These are phyloP conservation scores for Agriopis aurantiaria DNA, from an alignment of 2,888 invertebrate genomes.

Conservation along the genomic window DNA sequence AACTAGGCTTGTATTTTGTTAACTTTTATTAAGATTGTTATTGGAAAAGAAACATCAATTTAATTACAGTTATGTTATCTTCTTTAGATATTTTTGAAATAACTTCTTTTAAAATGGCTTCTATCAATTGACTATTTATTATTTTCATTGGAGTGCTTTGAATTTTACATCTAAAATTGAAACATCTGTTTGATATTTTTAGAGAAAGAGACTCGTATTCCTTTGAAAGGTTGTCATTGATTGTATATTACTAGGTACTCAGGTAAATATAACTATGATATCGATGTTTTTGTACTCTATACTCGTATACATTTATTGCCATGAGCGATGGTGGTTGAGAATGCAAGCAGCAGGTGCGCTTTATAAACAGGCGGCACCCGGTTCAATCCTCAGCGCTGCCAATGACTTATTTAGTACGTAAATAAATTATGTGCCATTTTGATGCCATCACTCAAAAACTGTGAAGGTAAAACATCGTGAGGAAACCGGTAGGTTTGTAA, in stretches of 20 bases:
- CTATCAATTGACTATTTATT: conserved; percentile 12
- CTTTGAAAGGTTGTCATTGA: neutral
- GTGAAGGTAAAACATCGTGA: no score
- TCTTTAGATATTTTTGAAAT: conserved; percentile 16
- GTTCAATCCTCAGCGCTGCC: no score
- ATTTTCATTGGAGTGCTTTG: conserved; percentile 18
- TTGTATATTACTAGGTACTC: neutral
- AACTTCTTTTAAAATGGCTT: conserved; percentile 15
- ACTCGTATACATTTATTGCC: no score
- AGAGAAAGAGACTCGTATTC: neutral
- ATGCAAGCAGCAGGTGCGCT: no score
- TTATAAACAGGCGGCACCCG: no score
- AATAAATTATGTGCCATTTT: no score
- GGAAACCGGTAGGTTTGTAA: no score
- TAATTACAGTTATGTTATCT: conserved; percentile 27
- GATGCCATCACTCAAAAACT: no score
- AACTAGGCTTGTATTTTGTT: conserved; percentile 47
- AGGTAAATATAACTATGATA: neutral
- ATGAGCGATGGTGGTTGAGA: no score
- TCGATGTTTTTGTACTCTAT: no score
- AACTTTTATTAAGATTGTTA: conserved; percentile 36
- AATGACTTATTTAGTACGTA: no score
- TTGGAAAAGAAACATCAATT: conserved; percentile 31
- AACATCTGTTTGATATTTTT: neutral
- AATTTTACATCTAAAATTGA: conserved; percentile 5